These are phyloP conservation scores for Astur gentilis DNA, from an alignment of 2,113 vertebrate species.

Conservation along the genomic window DNA sequence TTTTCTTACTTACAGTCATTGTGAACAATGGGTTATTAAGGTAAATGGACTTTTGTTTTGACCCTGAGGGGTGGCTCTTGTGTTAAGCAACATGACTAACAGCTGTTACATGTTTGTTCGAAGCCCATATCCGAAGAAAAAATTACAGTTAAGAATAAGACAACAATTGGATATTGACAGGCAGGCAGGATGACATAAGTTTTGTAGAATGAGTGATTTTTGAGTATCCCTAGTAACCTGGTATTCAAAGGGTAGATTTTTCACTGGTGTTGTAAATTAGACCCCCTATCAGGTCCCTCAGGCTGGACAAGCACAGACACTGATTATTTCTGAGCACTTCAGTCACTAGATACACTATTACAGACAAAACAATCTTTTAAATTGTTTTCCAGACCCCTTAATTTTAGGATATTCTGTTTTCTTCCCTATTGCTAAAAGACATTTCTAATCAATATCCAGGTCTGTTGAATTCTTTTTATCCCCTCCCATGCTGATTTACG, in stretches of 20 bases:
- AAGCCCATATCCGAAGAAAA: background rate
- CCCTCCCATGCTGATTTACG: background rate
- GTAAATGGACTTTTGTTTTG: constrained; percentile 42
- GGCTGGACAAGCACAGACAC: background rate
- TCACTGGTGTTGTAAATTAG: background rate
- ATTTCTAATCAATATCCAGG: constrained; percentile 26
- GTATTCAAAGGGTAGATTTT: background rate
- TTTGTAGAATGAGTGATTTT: constrained; percentile 10
- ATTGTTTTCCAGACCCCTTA: constrained; percentile 4
- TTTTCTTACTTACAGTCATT: constrained; percentile 17
- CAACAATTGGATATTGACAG: constrained; percentile 16
- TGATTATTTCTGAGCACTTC: background rate
- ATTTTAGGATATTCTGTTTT: background rate
- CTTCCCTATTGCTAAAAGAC: background rate
- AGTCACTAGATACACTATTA: background rate
- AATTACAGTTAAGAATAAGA: background rate
- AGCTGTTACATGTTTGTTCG: background rate
- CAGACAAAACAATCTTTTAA: background rate
- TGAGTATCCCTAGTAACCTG: background rate
- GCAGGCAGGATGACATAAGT: background rate
- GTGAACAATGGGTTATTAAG: constrained; percentile 11
- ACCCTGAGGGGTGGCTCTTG: background rate
- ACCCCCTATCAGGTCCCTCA: background rate
- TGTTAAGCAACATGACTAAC: background rate
- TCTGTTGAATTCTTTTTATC: background rate